phyloP scores from a whole-genome alignment of 2,888 invertebrate genomes.

The Limenitis camilla region DNA sequence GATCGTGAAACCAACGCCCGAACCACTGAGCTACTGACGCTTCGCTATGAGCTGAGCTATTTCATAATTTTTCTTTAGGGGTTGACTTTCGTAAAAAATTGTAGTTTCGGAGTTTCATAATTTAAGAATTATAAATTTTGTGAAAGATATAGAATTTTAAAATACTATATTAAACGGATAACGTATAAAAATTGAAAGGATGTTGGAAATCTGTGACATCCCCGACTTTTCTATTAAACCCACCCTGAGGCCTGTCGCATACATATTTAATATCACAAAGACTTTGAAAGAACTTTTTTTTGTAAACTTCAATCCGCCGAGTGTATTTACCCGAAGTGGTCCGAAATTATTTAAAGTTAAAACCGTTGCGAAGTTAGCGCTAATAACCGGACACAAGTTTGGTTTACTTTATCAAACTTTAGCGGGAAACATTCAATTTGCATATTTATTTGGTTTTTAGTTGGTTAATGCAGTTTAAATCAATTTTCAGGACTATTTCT shows the following conservation, averaged over 20 bases:
- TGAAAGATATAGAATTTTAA: too few relatives aligned
- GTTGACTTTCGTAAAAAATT: too few relatives aligned
- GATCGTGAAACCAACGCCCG: too few relatives aligned
- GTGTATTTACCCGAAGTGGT: slow-evolving; percentile 54
- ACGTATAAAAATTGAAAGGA: too few relatives aligned
- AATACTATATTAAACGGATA: too few relatives aligned
- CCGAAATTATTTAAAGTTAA: slow-evolving; percentile 55
- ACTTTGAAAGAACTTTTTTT: slow-evolving; percentile 21
- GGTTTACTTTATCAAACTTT: slow-evolving; percentile 42
- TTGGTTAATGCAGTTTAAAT: slow-evolving; percentile 1
- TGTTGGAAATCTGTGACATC: not conserved
- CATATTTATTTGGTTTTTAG: slow-evolving; percentile 33
- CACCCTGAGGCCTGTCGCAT: not conserved
- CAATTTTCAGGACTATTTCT: not conserved
- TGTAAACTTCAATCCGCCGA: slow-evolving; percentile 29
- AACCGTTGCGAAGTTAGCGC: slow-evolving; percentile 48
- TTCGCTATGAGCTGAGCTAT: too few relatives aligned
- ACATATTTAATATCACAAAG: slow-evolving; percentile 9
- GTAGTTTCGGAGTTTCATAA: too few relatives aligned
- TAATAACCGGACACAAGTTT: slow-evolving; percentile 44
- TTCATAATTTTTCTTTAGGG: too few relatives aligned
- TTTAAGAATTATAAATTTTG: too few relatives aligned
- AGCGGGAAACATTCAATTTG: slow-evolving; percentile 50
- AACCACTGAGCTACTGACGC: too few relatives aligned
- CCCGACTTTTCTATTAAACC: not conserved